Conservation (phyloP, 2,888 invertebrate genomes). For the Sinhomidia bicolor region DNA sequence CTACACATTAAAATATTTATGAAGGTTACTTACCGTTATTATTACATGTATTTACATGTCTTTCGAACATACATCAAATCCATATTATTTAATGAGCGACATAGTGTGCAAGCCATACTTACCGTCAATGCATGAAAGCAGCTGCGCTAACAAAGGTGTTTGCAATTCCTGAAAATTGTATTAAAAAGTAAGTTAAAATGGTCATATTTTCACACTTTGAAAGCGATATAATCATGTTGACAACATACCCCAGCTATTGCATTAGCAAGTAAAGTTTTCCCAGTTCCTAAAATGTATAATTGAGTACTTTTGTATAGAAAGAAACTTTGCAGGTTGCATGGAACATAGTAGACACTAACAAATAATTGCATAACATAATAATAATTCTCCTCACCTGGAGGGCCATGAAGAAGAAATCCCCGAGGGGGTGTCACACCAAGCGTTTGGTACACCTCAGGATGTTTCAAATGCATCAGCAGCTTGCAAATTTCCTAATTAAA, state of each 20-base stretch:
- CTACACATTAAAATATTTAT: slow-evolving; percentile 81
- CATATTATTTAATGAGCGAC: too few relatives aligned
- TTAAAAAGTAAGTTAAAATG: too few relatives aligned
- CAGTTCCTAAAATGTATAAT: slow-evolving; percentile 50
- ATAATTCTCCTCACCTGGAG: slow-evolving; percentile 86
- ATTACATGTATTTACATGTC: too few relatives aligned
- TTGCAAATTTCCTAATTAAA: slow-evolving; percentile 74
- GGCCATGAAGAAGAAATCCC: slow-evolving; percentile 96
- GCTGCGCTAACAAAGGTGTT: slow-evolving; percentile 92
- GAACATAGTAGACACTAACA: neutral
- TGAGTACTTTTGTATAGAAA: neutral
- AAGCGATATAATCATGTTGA: too few relatives aligned
- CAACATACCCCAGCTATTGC: slow-evolving; percentile 90
- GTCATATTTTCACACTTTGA: too few relatives aligned
- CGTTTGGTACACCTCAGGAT: slow-evolving; percentile 93
- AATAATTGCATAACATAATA: too few relatives aligned
- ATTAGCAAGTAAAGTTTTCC: slow-evolving; percentile 89
- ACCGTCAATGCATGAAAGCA: slow-evolving; percentile 94
- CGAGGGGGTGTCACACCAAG: slow-evolving; percentile 93
- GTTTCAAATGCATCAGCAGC: slow-evolving; percentile 91
- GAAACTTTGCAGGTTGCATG: neutral
- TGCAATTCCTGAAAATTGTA: slow-evolving; percentile 87
- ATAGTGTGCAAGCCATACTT: slow-evolving; percentile 77
- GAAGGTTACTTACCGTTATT: too few relatives aligned
- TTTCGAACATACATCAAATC: too few relatives aligned